Evolutionary conservation across 2,888 invertebrate genomes (phyloP).

Genomic region (Bhutanitis thaidina): DNA sequence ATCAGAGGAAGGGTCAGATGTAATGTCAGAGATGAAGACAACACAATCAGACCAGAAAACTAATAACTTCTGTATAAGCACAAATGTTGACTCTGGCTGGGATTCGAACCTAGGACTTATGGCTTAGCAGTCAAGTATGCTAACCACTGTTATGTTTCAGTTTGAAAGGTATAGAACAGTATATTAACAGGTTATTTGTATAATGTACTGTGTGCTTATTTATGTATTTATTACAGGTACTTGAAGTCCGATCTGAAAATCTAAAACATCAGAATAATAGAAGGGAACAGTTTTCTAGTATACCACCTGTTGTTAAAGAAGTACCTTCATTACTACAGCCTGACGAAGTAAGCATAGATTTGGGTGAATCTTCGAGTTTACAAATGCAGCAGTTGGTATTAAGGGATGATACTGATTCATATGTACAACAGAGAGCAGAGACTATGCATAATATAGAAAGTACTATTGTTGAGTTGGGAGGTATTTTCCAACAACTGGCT

Average conservation of each 20-base stretch:
- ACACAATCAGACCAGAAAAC: too few relatives aligned
- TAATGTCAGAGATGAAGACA: too few relatives aligned
- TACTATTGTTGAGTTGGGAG: constrained; percentile 99
- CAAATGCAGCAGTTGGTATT: constrained; percentile 85
- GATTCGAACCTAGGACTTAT: too few relatives aligned
- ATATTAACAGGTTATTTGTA: too few relatives aligned
- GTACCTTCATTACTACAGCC: constrained; percentile 76
- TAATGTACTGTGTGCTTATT: too few relatives aligned
- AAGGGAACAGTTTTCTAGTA: constrained; percentile 89
- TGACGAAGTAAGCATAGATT: constrained; percentile 91
- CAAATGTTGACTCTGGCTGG: too few relatives aligned
- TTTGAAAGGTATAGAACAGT: too few relatives aligned
- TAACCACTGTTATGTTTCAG: too few relatives aligned
- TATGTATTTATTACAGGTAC: constrained; percentile 74
- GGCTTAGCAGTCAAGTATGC: too few relatives aligned
- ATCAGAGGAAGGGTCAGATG: too few relatives aligned
- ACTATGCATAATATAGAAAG: constrained; percentile 99
- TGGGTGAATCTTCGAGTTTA: constrained; percentile 81
- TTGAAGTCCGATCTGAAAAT: constrained; percentile 98
- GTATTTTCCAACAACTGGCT: constrained; percentile 97
- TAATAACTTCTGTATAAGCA: too few relatives aligned
- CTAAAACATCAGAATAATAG: constrained; percentile 96
- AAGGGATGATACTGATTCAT: constrained; percentile 93
- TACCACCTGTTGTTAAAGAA: constrained; percentile 66
- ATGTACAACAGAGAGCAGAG: constrained; percentile 95